phyloP scores from a whole-genome alignment of 2,113 vertebrate species.

The Arothron firmamentum region DNA sequence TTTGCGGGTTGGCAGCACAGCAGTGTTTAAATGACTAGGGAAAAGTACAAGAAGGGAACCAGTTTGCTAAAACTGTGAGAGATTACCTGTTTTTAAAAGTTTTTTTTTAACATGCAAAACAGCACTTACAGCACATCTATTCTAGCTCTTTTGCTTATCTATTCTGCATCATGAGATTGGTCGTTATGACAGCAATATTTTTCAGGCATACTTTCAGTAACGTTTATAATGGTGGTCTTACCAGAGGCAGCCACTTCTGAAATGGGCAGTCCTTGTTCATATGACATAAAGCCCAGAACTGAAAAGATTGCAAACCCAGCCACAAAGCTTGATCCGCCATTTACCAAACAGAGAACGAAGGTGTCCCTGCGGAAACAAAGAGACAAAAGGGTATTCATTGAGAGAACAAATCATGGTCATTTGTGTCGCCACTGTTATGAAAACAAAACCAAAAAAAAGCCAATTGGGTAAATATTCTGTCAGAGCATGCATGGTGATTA shows the following conservation, averaged over 20 bases:
- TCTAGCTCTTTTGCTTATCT: too few species aligned
- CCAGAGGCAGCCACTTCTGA: slow-evolving; percentile 72
- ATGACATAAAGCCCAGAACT: slow-evolving; percentile 74
- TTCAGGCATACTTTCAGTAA: not conserved
- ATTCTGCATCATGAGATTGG: not conserved
- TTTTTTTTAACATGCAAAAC: too few species aligned
- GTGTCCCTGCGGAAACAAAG: slow-evolving; percentile 60
- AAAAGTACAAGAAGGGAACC: too few species aligned
- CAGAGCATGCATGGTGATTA: too few species aligned
- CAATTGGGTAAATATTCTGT: not conserved
- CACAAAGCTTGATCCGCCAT: slow-evolving; percentile 70
- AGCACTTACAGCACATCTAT: too few species aligned
- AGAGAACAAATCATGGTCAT: not conserved
- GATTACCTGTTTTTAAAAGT: too few species aligned
- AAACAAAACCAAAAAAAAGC: not conserved
- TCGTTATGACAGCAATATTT: not conserved
- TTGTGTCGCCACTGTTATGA: not conserved
- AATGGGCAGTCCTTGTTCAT: slow-evolving; percentile 71
- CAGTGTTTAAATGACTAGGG: too few species aligned
- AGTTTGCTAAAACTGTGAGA: too few species aligned
- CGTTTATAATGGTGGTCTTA: slow-evolving; percentile 20
- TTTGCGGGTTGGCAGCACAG: too few species aligned
- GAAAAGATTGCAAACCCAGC: slow-evolving; percentile 75
- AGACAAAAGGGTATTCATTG: not conserved
- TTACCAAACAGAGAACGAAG: slow-evolving; percentile 69